A percentile compares a stretch with the other conserved stretches of the same genome.
These are phyloP conservation scores for Cryptotermes secundus DNA, from an alignment of 1,140 invertebrate species.

Conservation along the genomic window DNA sequence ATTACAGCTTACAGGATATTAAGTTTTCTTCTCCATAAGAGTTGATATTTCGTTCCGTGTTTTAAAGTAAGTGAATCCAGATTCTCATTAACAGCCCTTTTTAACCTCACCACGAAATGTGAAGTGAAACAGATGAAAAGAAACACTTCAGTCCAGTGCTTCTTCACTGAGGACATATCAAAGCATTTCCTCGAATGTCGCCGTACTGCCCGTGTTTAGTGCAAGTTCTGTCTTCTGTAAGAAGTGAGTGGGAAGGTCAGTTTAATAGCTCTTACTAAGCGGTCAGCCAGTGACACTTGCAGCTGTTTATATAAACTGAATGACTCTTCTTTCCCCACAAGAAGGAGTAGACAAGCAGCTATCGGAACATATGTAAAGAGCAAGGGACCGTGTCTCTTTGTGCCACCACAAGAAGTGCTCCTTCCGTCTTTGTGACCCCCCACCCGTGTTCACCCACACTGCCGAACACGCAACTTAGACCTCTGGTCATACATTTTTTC, in stretches of 20 bases:
- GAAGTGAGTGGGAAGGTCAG: background rate
- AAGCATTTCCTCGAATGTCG: background rate
- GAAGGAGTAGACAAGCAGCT: background rate
- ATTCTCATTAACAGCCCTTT: background rate
- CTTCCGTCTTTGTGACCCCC: too few species aligned
- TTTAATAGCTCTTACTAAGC: background rate
- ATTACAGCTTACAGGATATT: too few species aligned
- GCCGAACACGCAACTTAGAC: too few species aligned
- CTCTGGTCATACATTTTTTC: too few species aligned
- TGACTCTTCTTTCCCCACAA: background rate
- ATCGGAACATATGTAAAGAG: too few species aligned
- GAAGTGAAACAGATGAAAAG: background rate
- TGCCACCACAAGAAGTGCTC: too few species aligned
- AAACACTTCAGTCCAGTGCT: background rate
- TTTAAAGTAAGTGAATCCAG: background rate
- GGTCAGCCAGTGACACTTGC: background rate
- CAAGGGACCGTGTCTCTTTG: too few species aligned
- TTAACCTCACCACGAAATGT: background rate
- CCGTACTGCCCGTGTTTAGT: background rate
- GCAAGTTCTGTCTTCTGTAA: background rate
- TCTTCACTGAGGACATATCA: background rate
- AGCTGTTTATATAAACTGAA: background rate
- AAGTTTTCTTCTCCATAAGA: too few species aligned
- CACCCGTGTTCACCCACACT: too few species aligned
- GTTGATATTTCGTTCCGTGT: background rate